A percentile compares a stretch with the other conserved stretches of the same genome.
These are phyloP conservation scores for Phenganax marumi DNA, from an alignment of 92 coral and sea anemone species.

Conservation along the genomic window DNA sequence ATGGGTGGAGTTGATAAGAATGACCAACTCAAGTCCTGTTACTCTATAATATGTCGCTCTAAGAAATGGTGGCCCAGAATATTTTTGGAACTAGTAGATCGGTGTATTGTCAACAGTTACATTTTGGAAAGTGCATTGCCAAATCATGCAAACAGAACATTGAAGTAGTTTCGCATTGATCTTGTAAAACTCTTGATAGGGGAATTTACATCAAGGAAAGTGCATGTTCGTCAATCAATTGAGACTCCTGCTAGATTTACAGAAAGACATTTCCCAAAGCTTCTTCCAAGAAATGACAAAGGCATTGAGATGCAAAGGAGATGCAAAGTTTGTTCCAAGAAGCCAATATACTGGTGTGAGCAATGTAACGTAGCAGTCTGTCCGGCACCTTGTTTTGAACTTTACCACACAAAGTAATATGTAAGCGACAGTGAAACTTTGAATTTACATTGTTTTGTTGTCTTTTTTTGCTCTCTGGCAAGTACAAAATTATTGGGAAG, in stretches of 20 bases:
- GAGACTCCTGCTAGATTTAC: background rate
- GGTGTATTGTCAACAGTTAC: no score
- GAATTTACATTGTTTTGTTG: no score
- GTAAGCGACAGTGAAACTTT: no score
- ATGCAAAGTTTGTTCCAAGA: background rate
- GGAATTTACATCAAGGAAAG: background rate
- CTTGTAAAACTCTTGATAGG: background rate
- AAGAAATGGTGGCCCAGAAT: no score
- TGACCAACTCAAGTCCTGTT: no score
- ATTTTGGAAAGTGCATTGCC: background rate
- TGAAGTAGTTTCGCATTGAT: background rate
- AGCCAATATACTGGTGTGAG: background rate
- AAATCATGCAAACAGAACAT: background rate
- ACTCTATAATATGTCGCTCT: no score
- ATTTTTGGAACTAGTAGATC: no score
- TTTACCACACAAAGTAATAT: background rate
- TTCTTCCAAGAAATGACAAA: background rate
- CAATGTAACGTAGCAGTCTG: background rate
- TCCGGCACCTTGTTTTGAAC: slow-evolving; percentile 1
- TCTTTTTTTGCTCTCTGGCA: no score
- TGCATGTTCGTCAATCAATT: background rate
- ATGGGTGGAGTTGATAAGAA: no score
- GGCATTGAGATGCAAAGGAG: background rate
- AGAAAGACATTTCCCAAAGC: background rate
- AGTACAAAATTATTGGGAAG: no score